Evolutionary conservation across 2,888 invertebrate genomes (phyloP).

Genomic region (Hoplodrina ambigua): DNA sequence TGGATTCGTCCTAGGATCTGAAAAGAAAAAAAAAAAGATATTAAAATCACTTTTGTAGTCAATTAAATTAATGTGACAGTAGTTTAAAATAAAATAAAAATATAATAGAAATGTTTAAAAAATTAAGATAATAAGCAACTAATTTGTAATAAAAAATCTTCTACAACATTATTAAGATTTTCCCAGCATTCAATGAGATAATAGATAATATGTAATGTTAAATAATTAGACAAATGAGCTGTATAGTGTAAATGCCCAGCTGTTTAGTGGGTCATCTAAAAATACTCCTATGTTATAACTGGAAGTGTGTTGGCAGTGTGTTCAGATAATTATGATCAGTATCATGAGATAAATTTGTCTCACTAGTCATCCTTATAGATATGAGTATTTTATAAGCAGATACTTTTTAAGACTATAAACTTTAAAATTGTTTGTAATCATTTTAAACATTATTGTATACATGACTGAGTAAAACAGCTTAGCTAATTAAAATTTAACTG

Average conservation of each 20-base stretch:
- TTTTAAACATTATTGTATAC: background rate
- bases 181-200: conserved; percentile 17
- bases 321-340: conserved; percentile 42
- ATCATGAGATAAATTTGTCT: conserved; percentile 56
- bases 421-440: conserved; percentile 18
- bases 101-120: too few species aligned
- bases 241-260: conserved; percentile 57
- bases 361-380: conserved; percentile 37
- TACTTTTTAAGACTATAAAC: conserved; percentile 9
- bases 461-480: background rate
- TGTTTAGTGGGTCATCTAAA: conserved; percentile 74
- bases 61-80: background rate
- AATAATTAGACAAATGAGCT: conserved; percentile 60
- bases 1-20: conserved; percentile 96
- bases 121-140: too few species aligned
- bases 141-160: background rate
- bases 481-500: background rate
- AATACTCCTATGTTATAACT: conserved; percentile 67
- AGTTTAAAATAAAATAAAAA: too few species aligned
- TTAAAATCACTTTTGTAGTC: background rate
- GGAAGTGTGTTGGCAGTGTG: conserved; percentile 61
- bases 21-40: conserved; percentile 74
- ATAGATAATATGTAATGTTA: conserved; percentile 24
- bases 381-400: conserved; percentile 13
- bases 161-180: background rate